These are phyloP conservation scores for Hirundo rustica DNA, from an alignment of 2,797 vertebrate species.

Conservation along the genomic window DNA sequence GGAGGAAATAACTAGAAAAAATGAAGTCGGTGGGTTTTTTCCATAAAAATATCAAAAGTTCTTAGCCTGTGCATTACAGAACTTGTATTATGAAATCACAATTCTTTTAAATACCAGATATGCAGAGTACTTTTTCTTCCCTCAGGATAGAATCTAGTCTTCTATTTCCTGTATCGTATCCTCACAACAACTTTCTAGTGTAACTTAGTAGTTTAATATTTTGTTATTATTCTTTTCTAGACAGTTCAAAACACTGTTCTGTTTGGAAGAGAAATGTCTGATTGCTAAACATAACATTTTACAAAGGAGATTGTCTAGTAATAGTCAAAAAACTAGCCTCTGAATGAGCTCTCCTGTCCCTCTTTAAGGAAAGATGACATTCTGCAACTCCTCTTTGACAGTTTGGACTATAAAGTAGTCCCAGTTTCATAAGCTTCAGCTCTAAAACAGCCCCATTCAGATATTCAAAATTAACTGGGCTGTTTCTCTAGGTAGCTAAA, in stretches of 20 bases:
- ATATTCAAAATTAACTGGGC: neutral
- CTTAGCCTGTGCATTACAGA: neutral
- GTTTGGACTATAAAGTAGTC: neutral
- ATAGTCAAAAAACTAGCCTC: neutral
- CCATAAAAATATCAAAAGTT: neutral
- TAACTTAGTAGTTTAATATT: neutral
- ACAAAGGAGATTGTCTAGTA: neutral
- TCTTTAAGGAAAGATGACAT: neutral
- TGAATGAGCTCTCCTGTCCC: neutral
- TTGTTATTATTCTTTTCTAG: neutral
- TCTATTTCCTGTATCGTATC: neutral
- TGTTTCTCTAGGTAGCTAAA: neutral
- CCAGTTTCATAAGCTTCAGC: neutral
- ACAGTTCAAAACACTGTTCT: neutral
- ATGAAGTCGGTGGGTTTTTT: accelerated
- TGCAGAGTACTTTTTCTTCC: neutral
- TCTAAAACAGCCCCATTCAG: neutral
- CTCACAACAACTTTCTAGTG: neutral
- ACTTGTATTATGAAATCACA: neutral
- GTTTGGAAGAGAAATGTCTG: neutral
- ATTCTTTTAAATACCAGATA: neutral
- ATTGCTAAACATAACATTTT: neutral
- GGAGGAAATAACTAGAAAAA: neutral
- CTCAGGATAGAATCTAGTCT: neutral
- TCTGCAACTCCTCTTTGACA: neutral